Base-by-base conservation (phyloP, 2,113 vertebrate genomes). In the Falco punctatus region DNA sequence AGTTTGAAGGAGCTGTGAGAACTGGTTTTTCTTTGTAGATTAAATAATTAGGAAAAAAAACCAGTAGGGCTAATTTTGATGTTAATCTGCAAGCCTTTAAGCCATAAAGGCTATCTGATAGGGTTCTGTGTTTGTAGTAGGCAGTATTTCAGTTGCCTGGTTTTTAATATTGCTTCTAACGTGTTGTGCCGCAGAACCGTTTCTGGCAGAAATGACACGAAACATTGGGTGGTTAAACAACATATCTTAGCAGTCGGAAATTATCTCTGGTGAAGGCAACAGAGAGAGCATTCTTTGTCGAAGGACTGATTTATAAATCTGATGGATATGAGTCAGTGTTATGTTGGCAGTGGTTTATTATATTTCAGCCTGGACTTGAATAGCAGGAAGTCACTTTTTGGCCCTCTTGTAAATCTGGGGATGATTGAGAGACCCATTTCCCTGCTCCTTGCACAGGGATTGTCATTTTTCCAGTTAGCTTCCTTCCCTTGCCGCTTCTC, bases 271-370 rank as follows among this genome's bases (percentile, higher is more conserved):
- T 54, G 85, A 93, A 91, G 81, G 74, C 93, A 93, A 80, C 81
- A 90, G 94, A 83, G 83, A 77, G 70, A 40, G 35, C 49, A 14
- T 82, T 94, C 94, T 94, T 93, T 85, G 87, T 95, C 54, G 0
- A 95, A 90, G 55, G 23, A 54, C 96, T 88, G 93, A 91, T 95
- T 96, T 97, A 90, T 94, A 95, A 95, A 96, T 90, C 93, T 94
- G 96, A 96, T 96, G 96, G 92, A 90, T 94, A 72, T 95, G 96
- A 97, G 96, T 96, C 96, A 96, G 96, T 92, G 90, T 95, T 96
- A 65, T 62, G 96, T 90, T 96, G 94, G 96, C 94, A 95, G 74
- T 70, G 35, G 46, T 95, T 96, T 95, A 83, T 95, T 95, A 91
- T 79, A 86, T 90, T 96, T 88, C 90, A 95, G 92, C 81, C 81